phyloP scores from a whole-genome alignment of 2,797 vertebrate species.

The Sciaenops ocellatus region DNA sequence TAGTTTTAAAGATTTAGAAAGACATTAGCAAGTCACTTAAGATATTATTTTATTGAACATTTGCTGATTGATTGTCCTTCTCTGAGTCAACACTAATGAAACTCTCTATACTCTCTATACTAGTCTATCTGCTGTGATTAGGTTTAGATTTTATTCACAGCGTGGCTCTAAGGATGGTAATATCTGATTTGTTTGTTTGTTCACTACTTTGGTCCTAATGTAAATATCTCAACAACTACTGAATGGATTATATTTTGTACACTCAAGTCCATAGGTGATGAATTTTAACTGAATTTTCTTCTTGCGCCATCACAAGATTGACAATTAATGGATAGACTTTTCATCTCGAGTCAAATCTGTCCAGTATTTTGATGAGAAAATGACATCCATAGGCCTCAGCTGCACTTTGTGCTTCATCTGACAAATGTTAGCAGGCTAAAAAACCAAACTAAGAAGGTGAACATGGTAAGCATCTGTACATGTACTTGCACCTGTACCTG shows the following conservation, averaged over 20 bases:
- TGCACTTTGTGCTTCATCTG: not conserved
- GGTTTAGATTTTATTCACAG: not conserved
- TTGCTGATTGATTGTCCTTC: not conserved
- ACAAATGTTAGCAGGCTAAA: not conserved
- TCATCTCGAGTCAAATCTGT: too few relatives aligned
- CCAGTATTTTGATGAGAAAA: not conserved
- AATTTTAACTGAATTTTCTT: not conserved
- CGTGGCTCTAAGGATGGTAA: not conserved
- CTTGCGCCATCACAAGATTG: not conserved
- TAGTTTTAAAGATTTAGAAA: slow-evolving; percentile 15
- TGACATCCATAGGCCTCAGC: not conserved
- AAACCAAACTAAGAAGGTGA: not conserved
- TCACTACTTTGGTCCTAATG: not conserved
- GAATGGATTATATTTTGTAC: not conserved
- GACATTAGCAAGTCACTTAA: slow-evolving; percentile 7
- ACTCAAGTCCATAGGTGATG: too few relatives aligned
- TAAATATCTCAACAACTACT: not conserved
- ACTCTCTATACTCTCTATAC: too few relatives aligned
- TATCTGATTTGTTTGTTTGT: not conserved
- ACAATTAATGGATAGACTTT: not conserved
- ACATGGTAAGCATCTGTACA: not conserved
- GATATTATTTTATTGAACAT: slow-evolving; percentile 21
- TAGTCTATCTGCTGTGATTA: not conserved
- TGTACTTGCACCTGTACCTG: not conserved
- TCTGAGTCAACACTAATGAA: not conserved